Percentiles rank a stretch among this genome's conserved stretches.
phyloP scores from a whole-genome alignment of 2,113 vertebrate genomes.

The Bucco capensis region DNA sequence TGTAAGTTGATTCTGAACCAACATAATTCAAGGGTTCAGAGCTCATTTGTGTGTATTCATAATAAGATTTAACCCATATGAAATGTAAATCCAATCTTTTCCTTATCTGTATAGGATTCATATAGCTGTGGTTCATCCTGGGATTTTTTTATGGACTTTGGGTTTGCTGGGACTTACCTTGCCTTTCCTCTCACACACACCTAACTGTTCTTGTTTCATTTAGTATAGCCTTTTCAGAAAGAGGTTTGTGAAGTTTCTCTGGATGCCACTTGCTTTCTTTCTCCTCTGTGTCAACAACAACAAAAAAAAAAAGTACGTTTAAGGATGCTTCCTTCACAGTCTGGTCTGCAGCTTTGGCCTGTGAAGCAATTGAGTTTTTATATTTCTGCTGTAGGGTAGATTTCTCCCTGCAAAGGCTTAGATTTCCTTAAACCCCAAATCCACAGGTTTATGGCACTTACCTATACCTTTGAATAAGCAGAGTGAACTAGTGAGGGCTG shows the following conservation, averaged over 20 bases:
- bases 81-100: neutral
- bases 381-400: neutral
- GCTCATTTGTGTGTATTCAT: neutral
- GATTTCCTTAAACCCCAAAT: neutral
- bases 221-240: neutral
- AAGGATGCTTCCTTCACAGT: neutral
- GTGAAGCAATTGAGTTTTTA: neutral
- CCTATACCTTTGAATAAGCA: neutral
- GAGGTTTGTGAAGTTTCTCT: neutral
- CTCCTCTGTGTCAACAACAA: neutral
- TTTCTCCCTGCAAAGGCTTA: neutral
- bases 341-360: neutral
- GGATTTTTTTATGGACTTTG: neutral
- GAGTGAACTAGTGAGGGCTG: neutral
- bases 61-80: neutral
- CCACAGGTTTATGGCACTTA: neutral
- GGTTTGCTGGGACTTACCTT: neutral
- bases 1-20: neutral
- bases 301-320: fast-evolving
- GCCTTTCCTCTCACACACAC: neutral
- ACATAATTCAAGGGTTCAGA: neutral
- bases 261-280: neutral
- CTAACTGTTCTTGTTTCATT: neutral
- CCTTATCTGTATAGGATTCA: neutral
- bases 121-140: neutral